phyloP scores from a whole-genome alignment of 2,113 vertebrate species.

The Cariama cristata region DNA sequence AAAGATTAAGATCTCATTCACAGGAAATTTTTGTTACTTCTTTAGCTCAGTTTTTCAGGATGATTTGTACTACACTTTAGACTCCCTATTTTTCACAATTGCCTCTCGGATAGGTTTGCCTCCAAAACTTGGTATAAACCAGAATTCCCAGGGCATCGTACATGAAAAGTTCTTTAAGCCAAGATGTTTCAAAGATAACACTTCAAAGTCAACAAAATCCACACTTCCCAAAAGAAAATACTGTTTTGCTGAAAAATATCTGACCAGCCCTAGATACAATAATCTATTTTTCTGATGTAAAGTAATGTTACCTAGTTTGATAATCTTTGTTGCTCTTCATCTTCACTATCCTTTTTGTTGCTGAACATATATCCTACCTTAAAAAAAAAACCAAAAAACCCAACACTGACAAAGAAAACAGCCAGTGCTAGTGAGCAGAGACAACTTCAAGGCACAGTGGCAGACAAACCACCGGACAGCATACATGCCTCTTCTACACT shows the following conservation, averaged over 20 bases:
- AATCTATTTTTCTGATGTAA: background rate
- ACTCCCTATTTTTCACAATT: background rate
- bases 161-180: background rate
- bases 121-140: background rate
- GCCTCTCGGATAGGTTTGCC: background rate
- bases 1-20: background rate
- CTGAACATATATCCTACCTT: background rate
- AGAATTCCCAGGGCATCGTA: background rate
- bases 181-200: background rate
- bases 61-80: background rate
- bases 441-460: background rate
- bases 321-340: background rate
- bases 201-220: background rate
- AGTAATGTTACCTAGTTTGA: background rate
- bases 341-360: background rate
- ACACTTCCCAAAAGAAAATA: background rate
- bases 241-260: background rate
- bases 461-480: background rate
- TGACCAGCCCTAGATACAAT: background rate
- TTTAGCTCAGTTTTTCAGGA: background rate
- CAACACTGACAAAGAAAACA: background rate
- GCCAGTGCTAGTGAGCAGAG: background rate
- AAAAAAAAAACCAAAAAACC: background rate
- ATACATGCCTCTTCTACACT: background rate
- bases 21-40: background rate